phyloP scores from a whole-genome alignment of 1,140 invertebrate species.

The Solenopsis invicta region DNA sequence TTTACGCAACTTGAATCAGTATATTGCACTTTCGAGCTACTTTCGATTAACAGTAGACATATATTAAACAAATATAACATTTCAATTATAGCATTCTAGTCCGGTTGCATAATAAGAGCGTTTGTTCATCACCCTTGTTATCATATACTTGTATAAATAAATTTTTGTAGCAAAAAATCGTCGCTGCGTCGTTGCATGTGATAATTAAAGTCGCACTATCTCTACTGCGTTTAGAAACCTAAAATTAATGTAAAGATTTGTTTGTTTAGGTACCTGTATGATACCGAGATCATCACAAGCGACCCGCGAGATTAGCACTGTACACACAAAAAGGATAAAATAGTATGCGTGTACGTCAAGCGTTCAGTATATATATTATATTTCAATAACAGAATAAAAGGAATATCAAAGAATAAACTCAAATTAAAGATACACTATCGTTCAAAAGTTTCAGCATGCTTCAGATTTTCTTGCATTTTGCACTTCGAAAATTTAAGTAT shows the following conservation, averaged over 20 bases:
- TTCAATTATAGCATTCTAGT: slow-evolving; percentile 10
- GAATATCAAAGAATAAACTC: slow-evolving; percentile 17
- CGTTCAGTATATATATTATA: slow-evolving; percentile 58
- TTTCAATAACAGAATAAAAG: slow-evolving; percentile 4
- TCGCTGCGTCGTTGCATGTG: slow-evolving; percentile 23
- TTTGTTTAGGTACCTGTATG: slow-evolving; percentile 76
- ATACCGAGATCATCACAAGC: slow-evolving; percentile 76
- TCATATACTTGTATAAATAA: slow-evolving; percentile 6
- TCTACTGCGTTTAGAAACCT: slow-evolving; percentile 66
- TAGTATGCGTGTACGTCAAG: slow-evolving; percentile 67
- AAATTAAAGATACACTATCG: neutral
- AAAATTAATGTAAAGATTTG: slow-evolving; percentile 73
- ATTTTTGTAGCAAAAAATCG: slow-evolving; percentile 18
- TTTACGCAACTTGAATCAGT: slow-evolving; percentile 31
- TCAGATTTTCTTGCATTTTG: too few species aligned
- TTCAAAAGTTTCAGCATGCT: too few species aligned
- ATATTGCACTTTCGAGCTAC: slow-evolving; percentile 21
- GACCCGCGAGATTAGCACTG: slow-evolving; percentile 75
- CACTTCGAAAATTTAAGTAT: too few species aligned
- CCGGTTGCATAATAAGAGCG: neutral
- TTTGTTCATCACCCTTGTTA: slow-evolving; percentile 5
- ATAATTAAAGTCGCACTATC: slow-evolving; percentile 51
- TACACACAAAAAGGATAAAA: slow-evolving; percentile 76
- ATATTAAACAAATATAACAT: slow-evolving; percentile 26
- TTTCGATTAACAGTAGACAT: slow-evolving; percentile 10